These are phyloP conservation scores for Callosobruchus maculatus DNA, from an alignment of 2,888 invertebrate genomes.

Conservation along the genomic window DNA sequence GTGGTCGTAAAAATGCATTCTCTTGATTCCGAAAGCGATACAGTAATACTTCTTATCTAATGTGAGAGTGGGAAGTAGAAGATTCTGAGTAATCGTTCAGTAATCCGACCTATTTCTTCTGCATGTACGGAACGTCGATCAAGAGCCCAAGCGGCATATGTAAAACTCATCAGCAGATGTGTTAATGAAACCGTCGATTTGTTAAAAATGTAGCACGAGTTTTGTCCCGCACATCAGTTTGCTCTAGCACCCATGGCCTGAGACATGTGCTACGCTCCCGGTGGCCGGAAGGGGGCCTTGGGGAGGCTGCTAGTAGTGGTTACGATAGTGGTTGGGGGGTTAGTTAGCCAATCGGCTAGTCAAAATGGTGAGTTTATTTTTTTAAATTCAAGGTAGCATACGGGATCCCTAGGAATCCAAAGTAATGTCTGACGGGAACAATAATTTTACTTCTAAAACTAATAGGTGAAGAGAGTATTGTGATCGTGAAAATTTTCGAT, in stretches of 20 bases:
- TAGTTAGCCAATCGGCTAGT: background rate
- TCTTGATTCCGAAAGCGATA: too few species aligned
- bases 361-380: background rate
- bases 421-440: too few species aligned
- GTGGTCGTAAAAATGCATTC: too few species aligned
- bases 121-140: background rate
- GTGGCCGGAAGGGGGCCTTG: background rate
- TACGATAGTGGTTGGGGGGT: background rate
- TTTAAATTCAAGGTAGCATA: too few species aligned
- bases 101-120: background rate
- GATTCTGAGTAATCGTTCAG: background rate
- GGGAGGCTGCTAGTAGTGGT: background rate
- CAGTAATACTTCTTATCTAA: background rate
- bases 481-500: too few species aligned
- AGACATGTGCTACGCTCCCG: slow-evolving; percentile 11
- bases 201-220: background rate
- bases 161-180: background rate
- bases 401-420: too few species aligned
- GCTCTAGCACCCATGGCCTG: slow-evolving; percentile 13
- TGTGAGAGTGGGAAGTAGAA: background rate
- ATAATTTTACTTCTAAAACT: too few species aligned
- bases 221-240: background rate
- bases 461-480: too few species aligned
- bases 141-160: background rate
- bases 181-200: background rate